These are phyloP conservation scores for Augochlorella aurata DNA, from an alignment of 2,888 invertebrate genomes.

Conservation along the genomic window DNA sequence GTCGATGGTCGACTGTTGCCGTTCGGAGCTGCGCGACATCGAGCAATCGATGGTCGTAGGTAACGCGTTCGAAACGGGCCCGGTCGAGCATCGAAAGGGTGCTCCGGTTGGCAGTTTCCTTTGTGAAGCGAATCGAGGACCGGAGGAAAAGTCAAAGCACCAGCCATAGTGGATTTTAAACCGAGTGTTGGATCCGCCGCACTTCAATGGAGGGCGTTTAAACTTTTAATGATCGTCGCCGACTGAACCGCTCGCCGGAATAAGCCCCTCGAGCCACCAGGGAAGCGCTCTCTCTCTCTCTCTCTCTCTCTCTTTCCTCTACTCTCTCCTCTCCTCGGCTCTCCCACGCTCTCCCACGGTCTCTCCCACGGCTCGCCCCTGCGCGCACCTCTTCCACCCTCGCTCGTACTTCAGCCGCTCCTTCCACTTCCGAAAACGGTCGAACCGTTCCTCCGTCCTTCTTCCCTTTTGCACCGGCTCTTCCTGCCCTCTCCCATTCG, in stretches of 20 bases:
- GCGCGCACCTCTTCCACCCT: slow-evolving; percentile 13
- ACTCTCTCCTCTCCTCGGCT: background rate
- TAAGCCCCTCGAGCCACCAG: slow-evolving; percentile 70
- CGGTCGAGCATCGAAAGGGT: slow-evolving; percentile 43
- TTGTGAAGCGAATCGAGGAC: slow-evolving; percentile 49
- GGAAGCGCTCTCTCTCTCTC: slow-evolving; percentile 17
- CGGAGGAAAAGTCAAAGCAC: slow-evolving; percentile 61
- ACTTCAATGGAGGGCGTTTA: slow-evolving; percentile 77
- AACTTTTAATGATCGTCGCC: slow-evolving; percentile 79
- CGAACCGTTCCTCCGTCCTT: slow-evolving; percentile 1
- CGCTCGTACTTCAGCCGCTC: background rate
- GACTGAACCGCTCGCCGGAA: slow-evolving; percentile 72
- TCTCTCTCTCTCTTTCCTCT: background rate
- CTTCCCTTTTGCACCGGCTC: background rate
- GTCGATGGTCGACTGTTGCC: too few relatives aligned
- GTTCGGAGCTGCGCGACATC: background rate
- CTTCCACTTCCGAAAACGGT: slow-evolving; percentile 36
- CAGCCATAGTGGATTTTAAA: slow-evolving; percentile 73
- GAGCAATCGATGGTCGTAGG: slow-evolving; percentile 32
- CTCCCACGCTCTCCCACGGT: background rate
- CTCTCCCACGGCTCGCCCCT: background rate
- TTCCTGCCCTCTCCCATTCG: background rate
- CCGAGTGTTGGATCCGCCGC: slow-evolving; percentile 73
- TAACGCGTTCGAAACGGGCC: background rate
- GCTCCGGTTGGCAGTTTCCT: slow-evolving; percentile 53